Percentiles rank a stretch among this genome's conserved stretches.
Evolutionary conservation across 2,113 vertebrate species (phyloP).

Genomic region (Chauna torquata): DNA sequence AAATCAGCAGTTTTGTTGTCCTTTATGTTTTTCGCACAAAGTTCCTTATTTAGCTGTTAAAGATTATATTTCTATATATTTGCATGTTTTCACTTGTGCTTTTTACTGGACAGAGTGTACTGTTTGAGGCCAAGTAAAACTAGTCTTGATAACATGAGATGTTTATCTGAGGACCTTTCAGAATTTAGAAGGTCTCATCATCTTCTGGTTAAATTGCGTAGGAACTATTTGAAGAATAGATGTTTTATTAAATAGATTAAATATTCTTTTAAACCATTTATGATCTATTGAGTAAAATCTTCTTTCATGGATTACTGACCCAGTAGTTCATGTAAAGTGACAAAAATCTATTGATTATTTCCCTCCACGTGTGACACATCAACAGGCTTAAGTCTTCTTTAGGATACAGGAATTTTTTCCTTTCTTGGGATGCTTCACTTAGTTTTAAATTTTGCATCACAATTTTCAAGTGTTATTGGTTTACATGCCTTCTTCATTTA

Average conservation of each 20-base stretch:
- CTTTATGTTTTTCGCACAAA: background rate
- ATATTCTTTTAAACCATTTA: constrained; percentile 41
- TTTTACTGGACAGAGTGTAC: background rate
- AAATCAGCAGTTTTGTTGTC: too few species aligned
- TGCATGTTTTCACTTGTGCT: background rate
- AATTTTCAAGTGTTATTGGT: background rate
- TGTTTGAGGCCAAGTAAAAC: background rate
- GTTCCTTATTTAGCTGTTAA: background rate
- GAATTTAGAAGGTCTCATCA: constrained; percentile 32
- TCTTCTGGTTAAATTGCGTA: constrained; percentile 58
- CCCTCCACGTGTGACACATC: background rate
- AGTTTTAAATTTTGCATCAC: background rate
- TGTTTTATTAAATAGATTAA: constrained; percentile 43
- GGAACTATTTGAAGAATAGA: constrained; percentile 45
- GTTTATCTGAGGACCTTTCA: constrained; percentile 53
- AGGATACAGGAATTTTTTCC: background rate
- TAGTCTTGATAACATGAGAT: constrained; percentile 21
- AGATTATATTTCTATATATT: background rate
- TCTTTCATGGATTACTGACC: constrained; percentile 47
- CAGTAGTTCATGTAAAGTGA: constrained; percentile 26
- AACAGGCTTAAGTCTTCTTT: constrained; percentile 20
- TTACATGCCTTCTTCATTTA: background rate
- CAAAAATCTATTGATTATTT: constrained; percentile 36
- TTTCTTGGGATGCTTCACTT: background rate
- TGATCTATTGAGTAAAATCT: constrained; percentile 52